Percentiles rank a stretch among this genome's conserved stretches.
Conservation (phyloP, 1,140 invertebrate genomes). For the Tachypleus tridentatus region DNA sequence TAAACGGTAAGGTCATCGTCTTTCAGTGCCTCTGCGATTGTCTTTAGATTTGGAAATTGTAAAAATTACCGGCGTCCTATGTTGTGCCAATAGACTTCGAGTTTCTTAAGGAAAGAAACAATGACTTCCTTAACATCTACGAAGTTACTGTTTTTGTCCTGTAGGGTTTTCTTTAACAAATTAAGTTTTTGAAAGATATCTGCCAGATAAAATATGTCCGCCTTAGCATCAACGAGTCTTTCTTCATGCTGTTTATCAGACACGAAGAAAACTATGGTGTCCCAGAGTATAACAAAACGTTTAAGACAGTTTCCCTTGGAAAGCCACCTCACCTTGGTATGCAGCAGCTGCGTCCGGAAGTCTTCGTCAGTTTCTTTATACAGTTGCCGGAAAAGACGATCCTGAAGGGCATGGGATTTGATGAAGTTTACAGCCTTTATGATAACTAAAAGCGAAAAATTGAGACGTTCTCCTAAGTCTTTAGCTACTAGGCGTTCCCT, state of each 20-base stretch:
- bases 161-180: conserved; percentile 8
- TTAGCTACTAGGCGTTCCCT: conserved; percentile 15
- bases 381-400: conserved; percentile 3
- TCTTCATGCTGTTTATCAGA: conserved; percentile 11
- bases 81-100: neutral
- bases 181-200: conserved; percentile 16
- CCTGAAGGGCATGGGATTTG: conserved; percentile 1
- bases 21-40: conserved; percentile 8
- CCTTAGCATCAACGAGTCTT: conserved; percentile 16
- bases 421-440: neutral
- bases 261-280: conserved; percentile 15
- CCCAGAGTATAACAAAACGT: conserved; percentile 12
- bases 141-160: conserved; percentile 16
- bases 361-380: conserved; percentile 4
- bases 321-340: conserved; percentile 14
- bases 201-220: conserved; percentile 16
- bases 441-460: neutral
- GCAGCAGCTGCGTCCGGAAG: neutral
- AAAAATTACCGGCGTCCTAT: too few species aligned
- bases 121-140: conserved; percentile 16
- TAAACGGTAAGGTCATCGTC: conserved; percentile 8
- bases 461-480: conserved; percentile 5
- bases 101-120: conserved; percentile 12
- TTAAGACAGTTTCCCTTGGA: conserved; percentile 16
- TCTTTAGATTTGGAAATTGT: conserved; percentile 14